Conservation (phyloP, 53 echinoderm and acorn worm species). For the Actinopyga echinites region DNA sequence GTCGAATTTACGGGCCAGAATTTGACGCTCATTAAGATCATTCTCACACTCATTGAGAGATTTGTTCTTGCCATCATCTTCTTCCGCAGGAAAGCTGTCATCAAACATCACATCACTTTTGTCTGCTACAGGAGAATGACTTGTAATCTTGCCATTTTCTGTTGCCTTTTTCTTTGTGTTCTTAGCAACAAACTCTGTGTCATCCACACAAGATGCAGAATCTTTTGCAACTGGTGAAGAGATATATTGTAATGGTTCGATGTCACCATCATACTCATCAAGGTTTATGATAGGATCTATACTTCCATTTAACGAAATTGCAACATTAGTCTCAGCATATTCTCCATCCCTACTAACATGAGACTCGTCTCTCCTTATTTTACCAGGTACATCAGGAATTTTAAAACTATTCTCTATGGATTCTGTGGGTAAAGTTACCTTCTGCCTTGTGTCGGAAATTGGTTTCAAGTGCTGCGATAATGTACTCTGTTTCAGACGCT, state of each 20-base stretch:
- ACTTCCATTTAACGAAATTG: slow-evolving; percentile 48
- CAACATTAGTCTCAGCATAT: background rate
- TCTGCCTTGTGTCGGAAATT: too few species aligned
- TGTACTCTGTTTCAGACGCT: background rate
- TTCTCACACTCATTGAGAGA: too few species aligned
- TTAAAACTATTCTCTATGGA: background rate
- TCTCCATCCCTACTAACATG: background rate
- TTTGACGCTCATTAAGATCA: too few species aligned
- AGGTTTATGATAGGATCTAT: slow-evolving; percentile 55
- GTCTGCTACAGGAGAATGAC: background rate
- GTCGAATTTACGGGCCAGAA: too few species aligned
- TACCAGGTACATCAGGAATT: background rate
- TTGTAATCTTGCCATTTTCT: background rate
- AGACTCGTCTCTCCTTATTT: background rate
- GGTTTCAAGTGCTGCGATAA: slow-evolving; percentile 8
- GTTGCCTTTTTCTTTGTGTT: background rate
- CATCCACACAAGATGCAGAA: background rate
- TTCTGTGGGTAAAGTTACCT: background rate
- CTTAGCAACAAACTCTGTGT: background rate
- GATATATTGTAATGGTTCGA: background rate
- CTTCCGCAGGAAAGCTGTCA: background rate
- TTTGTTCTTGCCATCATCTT: background rate
- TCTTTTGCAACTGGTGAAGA: background rate
- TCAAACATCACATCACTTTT: slow-evolving; percentile 28
- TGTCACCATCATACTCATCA: slow-evolving; percentile 32